Base-by-base conservation (phyloP, 1,140 invertebrate species). In the Bombus turneri region DNA sequence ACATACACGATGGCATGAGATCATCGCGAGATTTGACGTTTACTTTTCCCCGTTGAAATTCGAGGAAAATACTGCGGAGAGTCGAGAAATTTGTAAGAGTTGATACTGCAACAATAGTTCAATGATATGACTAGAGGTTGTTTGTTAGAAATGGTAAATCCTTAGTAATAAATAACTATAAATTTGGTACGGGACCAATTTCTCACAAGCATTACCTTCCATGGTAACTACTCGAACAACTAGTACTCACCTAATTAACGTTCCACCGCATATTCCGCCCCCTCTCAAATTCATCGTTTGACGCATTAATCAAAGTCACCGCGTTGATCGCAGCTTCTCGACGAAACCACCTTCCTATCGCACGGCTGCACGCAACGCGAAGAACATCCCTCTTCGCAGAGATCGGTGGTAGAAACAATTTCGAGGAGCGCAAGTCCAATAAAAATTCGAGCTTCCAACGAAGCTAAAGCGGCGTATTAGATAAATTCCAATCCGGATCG, bases 401-500 rank as follows among this genome's bases (percentile, higher is more conserved):
- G 59, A 76, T 76, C 81, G 34, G 34, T 22, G 15, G 22, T 41
- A 68, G 77, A 80, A 85, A 80, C 77, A 85, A 80, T 85, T 80
- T 72, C 73, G 57, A 53, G 31, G 25, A 18, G 22, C 53, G 34
- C 62, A 80, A n/a, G 18, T 0, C 76, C 39, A 34, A 79, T 84
- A 85, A 85, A 80, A 85, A 85, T 85, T 78, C 75, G 68, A 43
- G 66, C 39, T n/a, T 5, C 2, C 22, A 5, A 31, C 53, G 77
- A 64, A 31, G 68, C 39, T 72, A 83, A 80, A 77, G 71, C 86
- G 81, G 41, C 82, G 64, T 71, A 86, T 87, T 87, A 83, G 89
- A 83, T 82, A 91, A 91, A 90, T 91, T 91, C 88, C 88, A 75
- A 90, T 86, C 80, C 71, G 89, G 91, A 91, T 92, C 90, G 91